These are phyloP conservation scores for Xestia c-nigrum DNA, from an alignment of 2,888 invertebrate species.

Conservation along the genomic window DNA sequence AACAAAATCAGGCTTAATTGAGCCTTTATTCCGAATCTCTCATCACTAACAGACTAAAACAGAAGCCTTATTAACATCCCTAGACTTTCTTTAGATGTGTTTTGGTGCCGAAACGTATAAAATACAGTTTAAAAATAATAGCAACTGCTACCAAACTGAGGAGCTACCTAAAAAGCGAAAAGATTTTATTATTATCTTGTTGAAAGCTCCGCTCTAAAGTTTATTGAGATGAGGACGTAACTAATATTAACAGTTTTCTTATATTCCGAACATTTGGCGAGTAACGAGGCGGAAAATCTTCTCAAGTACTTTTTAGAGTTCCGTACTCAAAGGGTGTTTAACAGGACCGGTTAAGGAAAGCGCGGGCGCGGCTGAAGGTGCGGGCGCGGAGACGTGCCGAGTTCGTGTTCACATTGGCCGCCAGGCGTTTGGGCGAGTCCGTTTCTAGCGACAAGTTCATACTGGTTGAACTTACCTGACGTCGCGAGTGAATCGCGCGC, in stretches of 20 bases:
- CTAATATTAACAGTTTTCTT: conserved; percentile 62
- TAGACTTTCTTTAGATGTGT: conserved; percentile 59
- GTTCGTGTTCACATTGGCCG: too few species aligned
- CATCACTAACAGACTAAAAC: neutral
- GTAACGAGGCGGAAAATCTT: conserved; percentile 38
- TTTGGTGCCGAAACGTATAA: conserved; percentile 69
- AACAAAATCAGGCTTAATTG: neutral
- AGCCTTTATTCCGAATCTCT: neutral
- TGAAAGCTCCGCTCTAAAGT: conserved; percentile 51
- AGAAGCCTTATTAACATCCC: conserved; percentile 37
- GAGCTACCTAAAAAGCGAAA: conserved; percentile 60
- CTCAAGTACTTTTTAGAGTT: neutral
- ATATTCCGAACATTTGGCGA: conserved; percentile 38
- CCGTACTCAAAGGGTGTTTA: neutral
- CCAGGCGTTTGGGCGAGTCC: too few species aligned
- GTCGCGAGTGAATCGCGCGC: too few species aligned
- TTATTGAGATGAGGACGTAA: conserved; percentile 65
- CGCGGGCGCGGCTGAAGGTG: too few species aligned
- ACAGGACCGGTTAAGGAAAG: too few species aligned
- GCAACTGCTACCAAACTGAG: conserved; percentile 29
- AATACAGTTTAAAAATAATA: conserved; percentile 65
- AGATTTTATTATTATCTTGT: conserved; percentile 68
- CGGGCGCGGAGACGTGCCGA: too few species aligned
- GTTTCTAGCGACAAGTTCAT: too few species aligned
- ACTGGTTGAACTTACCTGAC: too few species aligned